These are phyloP conservation scores for Eristalinus aeneus DNA, from an alignment of 2,888 invertebrate genomes.

Conservation along the genomic window DNA sequence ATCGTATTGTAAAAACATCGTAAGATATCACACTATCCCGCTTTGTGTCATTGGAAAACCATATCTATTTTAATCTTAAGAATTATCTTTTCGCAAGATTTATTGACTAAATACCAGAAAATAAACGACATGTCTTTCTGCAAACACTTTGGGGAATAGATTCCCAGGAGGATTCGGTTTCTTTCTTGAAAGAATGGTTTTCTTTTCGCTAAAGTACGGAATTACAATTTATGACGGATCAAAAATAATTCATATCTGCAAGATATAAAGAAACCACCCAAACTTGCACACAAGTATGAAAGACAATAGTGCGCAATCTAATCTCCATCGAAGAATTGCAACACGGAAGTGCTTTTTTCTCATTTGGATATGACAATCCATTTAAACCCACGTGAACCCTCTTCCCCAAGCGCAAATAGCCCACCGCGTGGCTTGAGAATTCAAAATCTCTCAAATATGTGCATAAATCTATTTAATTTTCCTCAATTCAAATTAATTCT, in stretches of 20 bases:
- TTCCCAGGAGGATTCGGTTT: too few relatives aligned
- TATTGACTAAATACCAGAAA: too few relatives aligned
- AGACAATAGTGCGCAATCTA: not conserved
- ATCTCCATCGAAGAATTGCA: not conserved
- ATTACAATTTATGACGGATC: too few relatives aligned
- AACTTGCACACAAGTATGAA: not conserved
- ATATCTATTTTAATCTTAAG: too few relatives aligned
- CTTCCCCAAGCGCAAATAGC: not conserved
- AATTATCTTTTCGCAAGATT: too few relatives aligned
- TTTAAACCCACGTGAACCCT: not conserved
- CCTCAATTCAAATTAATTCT: not conserved
- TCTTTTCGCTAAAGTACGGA: too few relatives aligned
- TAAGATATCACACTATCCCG: too few relatives aligned
- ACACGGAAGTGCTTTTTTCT: not conserved
- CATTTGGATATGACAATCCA: not conserved
- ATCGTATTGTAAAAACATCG: too few relatives aligned
- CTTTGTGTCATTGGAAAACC: too few relatives aligned
- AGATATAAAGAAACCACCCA: not conserved
- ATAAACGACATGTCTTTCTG: too few relatives aligned
- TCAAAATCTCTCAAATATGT: constrained; percentile 6
- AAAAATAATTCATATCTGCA: not conserved
- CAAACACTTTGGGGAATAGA: too few relatives aligned
- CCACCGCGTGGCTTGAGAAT: not conserved
- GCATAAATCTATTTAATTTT: constrained; percentile 10
- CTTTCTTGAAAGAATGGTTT: too few relatives aligned